Base-by-base conservation (phyloP, 1,140 invertebrate species). In the Gonatopus flavifemur region DNA sequence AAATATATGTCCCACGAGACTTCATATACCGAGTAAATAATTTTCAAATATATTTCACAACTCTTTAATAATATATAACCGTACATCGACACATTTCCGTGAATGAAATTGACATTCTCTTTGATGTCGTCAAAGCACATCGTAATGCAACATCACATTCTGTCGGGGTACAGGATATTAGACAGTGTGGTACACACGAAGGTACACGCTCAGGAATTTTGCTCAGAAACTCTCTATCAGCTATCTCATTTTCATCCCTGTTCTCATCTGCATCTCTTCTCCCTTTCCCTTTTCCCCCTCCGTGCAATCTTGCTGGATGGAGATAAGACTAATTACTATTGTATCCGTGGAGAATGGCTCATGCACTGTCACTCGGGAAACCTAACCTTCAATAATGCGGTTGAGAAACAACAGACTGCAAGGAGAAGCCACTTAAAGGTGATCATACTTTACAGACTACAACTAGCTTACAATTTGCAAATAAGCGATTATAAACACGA, bases 311-410 rank as follows among this genome's bases (percentile, higher is more conserved):
- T 63, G 63, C 57, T 52, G 55, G 55, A 50, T 59, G 48, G 53
- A 70, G 67, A 70, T 70, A 70, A 68, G 63, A 66, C 68, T 69
- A 70, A 70, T 70, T 69, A 69, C 67, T 59, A 70, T 70, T 70
- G 66, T 69, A 68, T 62, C 61, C 49, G 43, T 24, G 6, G 57
- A 68, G 65, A 66, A 66, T 69, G 43, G 50, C 42, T 51, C 39
- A 49, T 59, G 56, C 49, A 57, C 47, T 63, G 37, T 58, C 60
- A 55, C 59, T 49, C 56, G 45, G 46, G 57, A 61, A 67, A 52
- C 59, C 58, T 59, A 55, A 55, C 59, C 62, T 63, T 55, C 59
- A 67, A 67, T 69, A 69, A 66, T 55, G 57, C 61, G 59, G 65
- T 59, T 48, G 52, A 48, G 44, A 66, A 63, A 62, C 58, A 64